These are phyloP conservation scores for Bos javanicus DNA, from an alignment of 2,113 vertebrate genomes.

Conservation along the genomic window DNA sequence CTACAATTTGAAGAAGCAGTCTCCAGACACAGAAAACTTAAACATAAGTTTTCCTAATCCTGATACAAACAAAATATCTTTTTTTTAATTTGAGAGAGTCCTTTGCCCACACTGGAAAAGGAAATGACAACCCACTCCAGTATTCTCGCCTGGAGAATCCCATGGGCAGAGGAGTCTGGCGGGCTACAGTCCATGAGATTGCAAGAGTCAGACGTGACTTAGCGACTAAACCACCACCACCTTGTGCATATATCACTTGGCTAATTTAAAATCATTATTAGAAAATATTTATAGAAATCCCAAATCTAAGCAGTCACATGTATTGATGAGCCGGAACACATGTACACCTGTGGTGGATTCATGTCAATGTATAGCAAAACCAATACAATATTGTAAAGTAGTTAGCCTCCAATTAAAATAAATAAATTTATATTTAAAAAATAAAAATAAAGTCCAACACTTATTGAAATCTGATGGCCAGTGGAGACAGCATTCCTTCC, in stretches of 20 bases:
- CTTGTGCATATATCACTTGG: not conserved
- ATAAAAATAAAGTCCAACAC: not conserved
- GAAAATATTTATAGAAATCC: not conserved
- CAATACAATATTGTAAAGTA: no score
- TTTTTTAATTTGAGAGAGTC: not conserved
- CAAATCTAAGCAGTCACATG: not conserved
- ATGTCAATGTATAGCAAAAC: no score
- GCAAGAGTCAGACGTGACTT: not conserved
- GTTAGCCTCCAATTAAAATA: no score
- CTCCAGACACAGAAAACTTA: not conserved
- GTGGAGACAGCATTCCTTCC: not conserved
- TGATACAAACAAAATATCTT: not conserved
- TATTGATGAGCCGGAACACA: not conserved
- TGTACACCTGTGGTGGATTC: no score
- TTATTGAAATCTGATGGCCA: not conserved
- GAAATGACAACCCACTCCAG: not conserved
- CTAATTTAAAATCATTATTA: not conserved
- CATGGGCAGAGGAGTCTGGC: not conserved
- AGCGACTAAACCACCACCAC: not conserved
- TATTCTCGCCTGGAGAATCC: not conserved
- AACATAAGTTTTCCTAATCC: not conserved
- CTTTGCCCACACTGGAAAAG: not conserved
- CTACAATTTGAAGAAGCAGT: not conserved
- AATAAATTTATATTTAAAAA: no score
- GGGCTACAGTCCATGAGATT: accelerated